Evolutionary conservation across 2,113 vertebrate genomes (phyloP), one percentile per base, ranked within the genome.

Genomic region (Cephalopterus ornatus): DNA sequence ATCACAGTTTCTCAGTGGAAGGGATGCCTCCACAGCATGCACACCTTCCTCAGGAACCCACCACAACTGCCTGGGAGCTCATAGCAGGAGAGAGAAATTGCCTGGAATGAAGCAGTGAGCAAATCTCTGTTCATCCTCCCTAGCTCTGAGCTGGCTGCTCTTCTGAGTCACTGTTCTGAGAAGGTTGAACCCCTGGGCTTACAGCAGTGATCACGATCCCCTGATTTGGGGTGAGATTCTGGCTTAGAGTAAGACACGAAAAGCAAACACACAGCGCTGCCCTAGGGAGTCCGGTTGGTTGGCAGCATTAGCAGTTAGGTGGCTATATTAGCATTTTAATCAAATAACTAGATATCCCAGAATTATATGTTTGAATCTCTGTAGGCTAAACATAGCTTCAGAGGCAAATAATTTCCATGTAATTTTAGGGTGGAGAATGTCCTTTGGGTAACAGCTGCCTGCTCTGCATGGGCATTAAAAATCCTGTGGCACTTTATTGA

Each of bases 341-440:
- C 94, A 97, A 97, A 97, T 96, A 97, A 96, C 88, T 75, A 94
- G 95, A 95, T 96, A 97, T 89, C 96, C 92, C 88, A 89, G 94
- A 97, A 97, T 96, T 97, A 97, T 82, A 96, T 79, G 91, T 96
- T 96, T 96, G 95, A 96, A 91, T 94, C 95, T 94, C 93, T 91
- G 92, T 94, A 93, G 96, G 96, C 96, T 97, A 97, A 97, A 96
- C 94, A 96, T 96, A 97, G 93, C 86, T 97, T 96, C 93, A 94
- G 95, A 96, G 88, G 91, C 95, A 96, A 97, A 97, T 96, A 96
- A 96, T 96, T 96, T 96, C 92, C 95, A 92, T 96, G 93, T 97
- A 95, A 97, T 97, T 97, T 97, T 92, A 94, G 96, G 96, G 93
- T 97, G 91, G 96, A 92, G 93, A 92, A 89, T 76, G 92, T 96